Percentiles rank a stretch among this genome's conserved stretches.
These are phyloP conservation scores for Notodonta ziczac DNA, from an alignment of 2,888 invertebrate genomes.

Conservation along the genomic window DNA sequence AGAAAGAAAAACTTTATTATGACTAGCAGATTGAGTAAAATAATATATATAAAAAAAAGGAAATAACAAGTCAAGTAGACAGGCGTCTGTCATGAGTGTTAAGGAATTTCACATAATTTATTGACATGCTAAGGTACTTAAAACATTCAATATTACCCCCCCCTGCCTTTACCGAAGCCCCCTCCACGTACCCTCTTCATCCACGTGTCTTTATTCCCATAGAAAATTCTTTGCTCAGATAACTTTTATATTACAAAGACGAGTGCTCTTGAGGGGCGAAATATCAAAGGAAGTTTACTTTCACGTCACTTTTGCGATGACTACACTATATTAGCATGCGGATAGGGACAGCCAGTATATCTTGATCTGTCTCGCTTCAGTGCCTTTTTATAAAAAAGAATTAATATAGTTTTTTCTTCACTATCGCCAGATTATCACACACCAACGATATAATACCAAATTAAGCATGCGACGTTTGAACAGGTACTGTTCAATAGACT, in stretches of 20 bases:
- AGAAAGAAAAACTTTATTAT: too few relatives aligned
- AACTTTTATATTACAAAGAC: slow-evolving; percentile 51
- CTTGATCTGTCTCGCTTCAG: slow-evolving; percentile 33
- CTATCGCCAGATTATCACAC: too few relatives aligned
- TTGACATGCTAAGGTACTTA: not conserved
- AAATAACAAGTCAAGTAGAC: too few relatives aligned
- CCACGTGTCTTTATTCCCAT: slow-evolving; percentile 8
- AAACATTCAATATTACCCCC: not conserved
- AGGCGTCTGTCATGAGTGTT: too few relatives aligned
- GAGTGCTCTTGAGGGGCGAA: slow-evolving; percentile 50
- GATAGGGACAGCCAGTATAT: slow-evolving; percentile 38
- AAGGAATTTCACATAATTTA: not conserved
- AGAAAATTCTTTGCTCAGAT: slow-evolving; percentile 35
- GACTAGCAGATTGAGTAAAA: too few relatives aligned
- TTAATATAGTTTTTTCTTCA: too few relatives aligned
- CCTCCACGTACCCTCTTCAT: not conserved
- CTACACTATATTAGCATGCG: slow-evolving; percentile 62
- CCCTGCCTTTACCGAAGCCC: not conserved
- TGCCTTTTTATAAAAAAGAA: too few relatives aligned
- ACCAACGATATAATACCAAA: too few relatives aligned
- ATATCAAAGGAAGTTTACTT: slow-evolving; percentile 66
- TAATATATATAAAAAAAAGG: too few relatives aligned
- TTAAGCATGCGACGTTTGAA: too few relatives aligned
- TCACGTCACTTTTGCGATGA: slow-evolving; percentile 56
- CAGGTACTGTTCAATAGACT: too few relatives aligned